Conservation (phyloP, 2,113 vertebrate genomes). For the Erythrocebus patas region DNA sequence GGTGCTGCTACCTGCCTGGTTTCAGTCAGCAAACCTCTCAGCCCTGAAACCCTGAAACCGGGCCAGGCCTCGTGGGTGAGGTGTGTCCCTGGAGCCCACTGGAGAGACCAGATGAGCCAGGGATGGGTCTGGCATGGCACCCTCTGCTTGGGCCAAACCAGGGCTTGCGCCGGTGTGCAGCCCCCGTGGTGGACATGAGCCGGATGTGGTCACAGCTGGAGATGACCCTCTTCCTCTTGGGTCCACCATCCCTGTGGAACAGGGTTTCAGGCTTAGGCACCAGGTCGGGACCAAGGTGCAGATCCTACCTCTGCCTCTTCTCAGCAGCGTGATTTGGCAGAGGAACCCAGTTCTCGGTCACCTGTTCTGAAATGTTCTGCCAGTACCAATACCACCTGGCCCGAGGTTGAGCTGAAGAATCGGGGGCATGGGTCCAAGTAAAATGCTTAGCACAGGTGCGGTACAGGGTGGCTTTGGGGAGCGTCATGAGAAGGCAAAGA, state of each 20-base stretch:
- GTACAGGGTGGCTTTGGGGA: not conserved
- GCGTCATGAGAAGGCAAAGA: not conserved
- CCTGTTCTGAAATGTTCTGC: rapidly evolving
- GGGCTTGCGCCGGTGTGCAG: not conserved
- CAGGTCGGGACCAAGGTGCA: not conserved
- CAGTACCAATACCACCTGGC: not conserved
- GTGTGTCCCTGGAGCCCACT: conserved; percentile 12
- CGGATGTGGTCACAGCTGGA: not conserved
- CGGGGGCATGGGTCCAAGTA: not conserved
- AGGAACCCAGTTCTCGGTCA: not conserved
- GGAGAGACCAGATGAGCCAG: conserved; percentile 51
- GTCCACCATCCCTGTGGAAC: rapidly evolving
- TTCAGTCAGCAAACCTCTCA: conserved; percentile 43
- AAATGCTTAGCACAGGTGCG: too few relatives aligned
- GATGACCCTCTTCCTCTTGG: rapidly evolving
- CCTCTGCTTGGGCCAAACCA: not conserved
- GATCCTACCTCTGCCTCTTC: not conserved
- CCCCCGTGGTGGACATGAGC: not conserved
- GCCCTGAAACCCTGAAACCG: conserved; percentile 26
- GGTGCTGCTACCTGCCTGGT: conserved; percentile 39
- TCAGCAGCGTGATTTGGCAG: not conserved
- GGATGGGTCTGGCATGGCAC: not conserved
- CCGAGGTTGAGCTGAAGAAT: not conserved
- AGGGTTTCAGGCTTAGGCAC: not conserved
- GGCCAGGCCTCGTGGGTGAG: not conserved